Percentiles rank a stretch among this genome's conserved stretches.
Conservation (phyloP, 2,888 invertebrate species). For the Agonopterix subpropinquella region DNA sequence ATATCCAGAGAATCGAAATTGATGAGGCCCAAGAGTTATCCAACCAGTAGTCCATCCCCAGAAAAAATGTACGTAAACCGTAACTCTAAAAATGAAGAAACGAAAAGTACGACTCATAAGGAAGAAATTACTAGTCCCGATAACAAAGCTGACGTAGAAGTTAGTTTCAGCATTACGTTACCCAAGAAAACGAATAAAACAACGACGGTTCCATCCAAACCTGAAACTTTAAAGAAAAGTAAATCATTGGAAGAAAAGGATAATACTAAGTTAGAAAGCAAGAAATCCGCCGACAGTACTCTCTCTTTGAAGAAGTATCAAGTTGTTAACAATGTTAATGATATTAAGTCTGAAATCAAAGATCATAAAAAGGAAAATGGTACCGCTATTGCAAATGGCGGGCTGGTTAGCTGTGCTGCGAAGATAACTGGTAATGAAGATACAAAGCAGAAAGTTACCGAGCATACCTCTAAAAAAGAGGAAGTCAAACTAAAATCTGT, state of each 20-base stretch:
- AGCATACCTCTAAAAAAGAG: constrained; percentile 35
- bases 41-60: constrained; percentile 62
- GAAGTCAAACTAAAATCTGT: constrained; percentile 30
- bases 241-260: constrained; percentile 21
- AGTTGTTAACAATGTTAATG: constrained; percentile 31
- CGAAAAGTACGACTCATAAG: constrained; percentile 27
- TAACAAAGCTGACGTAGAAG: constrained; percentile 54
- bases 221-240: constrained; percentile 24
- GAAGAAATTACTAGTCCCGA: constrained; percentile 27
- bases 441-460: constrained; percentile 35
- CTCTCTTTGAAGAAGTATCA: constrained; percentile 56
- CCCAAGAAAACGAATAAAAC: constrained; percentile 45
- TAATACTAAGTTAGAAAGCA: constrained; percentile 20
- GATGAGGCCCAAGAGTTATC: constrained; percentile 77
- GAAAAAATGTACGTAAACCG: constrained; percentile 53
- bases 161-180: constrained; percentile 63
- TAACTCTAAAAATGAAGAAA: constrained; percentile 38
- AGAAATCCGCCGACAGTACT: constrained; percentile 25
- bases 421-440: constrained; percentile 28
- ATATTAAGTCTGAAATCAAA: constrained; percentile 26
- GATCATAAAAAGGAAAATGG: constrained; percentile 36
- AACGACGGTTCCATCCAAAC: constrained; percentile 23
- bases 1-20: constrained; percentile 57
- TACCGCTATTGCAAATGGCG: constrained; percentile 33
- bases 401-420: constrained; percentile 27